Conservation (phyloP, 2,797 vertebrate species). For the Lutjanus argentimaculatus region DNA sequence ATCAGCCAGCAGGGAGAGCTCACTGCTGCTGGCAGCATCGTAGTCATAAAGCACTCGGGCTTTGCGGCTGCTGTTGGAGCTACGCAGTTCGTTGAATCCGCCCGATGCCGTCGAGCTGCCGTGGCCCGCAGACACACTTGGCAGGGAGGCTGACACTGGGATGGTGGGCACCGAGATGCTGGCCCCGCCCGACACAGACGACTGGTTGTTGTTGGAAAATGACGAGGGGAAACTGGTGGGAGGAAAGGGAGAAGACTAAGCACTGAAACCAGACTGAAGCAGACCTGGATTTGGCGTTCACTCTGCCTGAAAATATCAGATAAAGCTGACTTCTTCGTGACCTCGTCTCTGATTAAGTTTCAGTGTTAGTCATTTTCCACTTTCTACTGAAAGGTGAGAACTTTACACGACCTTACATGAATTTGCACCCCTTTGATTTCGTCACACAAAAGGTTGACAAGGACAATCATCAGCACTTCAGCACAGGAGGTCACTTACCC, state of each 20-base stretch:
- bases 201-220: slow-evolving; percentile 97
- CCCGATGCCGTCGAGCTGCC: slow-evolving; percentile 82
- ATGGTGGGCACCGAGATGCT: slow-evolving; percentile 88
- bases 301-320: neutral
- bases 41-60: slow-evolving; percentile 99
- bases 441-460: neutral
- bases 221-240: slow-evolving; percentile 92
- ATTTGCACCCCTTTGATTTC: neutral
- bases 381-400: neutral
- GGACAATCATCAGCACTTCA: too few species aligned
- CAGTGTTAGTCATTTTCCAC: slow-evolving; percentile 5
- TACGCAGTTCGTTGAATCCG: slow-evolving; percentile 91
- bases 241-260: neutral
- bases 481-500: too few species aligned
- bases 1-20: slow-evolving; percentile 97
- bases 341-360: neutral
- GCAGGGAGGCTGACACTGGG: slow-evolving; percentile 87
- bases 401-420: neutral
- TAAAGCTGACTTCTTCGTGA: neutral
- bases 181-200: slow-evolving; percentile 83
- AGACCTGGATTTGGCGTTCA: neutral
- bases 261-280: neutral
- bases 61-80: slow-evolving; percentile 91
- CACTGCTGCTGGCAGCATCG: slow-evolving; percentile 97
- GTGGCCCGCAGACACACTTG: slow-evolving; percentile 85